These are phyloP conservation scores for Nicator chloris DNA, from an alignment of 2,113 vertebrate genomes.

Conservation along the genomic window DNA sequence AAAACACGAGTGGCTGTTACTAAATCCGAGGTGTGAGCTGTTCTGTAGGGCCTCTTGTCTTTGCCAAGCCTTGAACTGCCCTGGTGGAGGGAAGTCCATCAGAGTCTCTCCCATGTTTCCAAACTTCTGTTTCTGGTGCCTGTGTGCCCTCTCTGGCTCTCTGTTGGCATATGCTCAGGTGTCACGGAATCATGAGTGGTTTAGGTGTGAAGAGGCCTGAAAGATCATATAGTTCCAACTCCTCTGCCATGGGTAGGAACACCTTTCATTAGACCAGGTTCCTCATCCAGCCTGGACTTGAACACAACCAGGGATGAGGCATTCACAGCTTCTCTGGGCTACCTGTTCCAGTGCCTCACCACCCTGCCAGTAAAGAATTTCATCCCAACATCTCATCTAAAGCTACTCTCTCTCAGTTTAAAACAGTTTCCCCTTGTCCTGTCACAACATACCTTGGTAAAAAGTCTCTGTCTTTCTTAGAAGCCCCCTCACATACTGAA, in stretches of 20 bases:
- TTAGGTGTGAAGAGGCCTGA: background rate
- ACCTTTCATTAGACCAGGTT: background rate
- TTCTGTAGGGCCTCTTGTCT: background rate
- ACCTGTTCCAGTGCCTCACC: background rate
- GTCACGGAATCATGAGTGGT: background rate
- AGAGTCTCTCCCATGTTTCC: background rate
- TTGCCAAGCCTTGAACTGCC: background rate
- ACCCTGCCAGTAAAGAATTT: background rate
- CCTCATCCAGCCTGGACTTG: background rate
- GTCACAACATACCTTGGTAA: rapidly evolving
- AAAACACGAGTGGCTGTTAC: background rate
- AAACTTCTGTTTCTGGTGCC: background rate
- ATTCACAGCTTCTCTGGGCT: background rate
- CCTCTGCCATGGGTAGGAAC: background rate
- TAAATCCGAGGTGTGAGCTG: background rate
- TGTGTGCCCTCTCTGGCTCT: background rate
- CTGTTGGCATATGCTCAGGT: rapidly evolving
- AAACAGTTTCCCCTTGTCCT: background rate
- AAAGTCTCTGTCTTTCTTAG: background rate
- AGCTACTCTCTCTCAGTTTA: background rate
- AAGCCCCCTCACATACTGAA: background rate
- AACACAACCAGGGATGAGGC: background rate
- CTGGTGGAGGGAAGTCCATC: background rate
- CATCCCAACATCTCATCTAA: background rate
- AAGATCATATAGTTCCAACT: background rate